A percentile compares a stretch with the other conserved stretches of the same genome.
These are phyloP conservation scores for Cepaea nemoralis DNA, from an alignment of 1,140 invertebrate species.

Conservation along the genomic window DNA sequence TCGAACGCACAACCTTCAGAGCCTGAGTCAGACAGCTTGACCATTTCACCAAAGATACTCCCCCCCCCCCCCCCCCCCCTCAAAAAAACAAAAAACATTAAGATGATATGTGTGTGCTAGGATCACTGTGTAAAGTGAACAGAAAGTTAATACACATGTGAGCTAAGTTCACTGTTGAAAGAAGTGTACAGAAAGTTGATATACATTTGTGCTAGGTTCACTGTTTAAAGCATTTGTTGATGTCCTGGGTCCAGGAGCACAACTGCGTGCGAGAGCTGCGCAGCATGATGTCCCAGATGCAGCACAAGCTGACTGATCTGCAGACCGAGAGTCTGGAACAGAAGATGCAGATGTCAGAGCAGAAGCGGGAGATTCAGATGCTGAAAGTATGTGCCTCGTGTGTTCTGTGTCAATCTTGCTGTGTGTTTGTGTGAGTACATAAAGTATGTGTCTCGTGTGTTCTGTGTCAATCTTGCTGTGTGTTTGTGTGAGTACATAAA, in stretches of 20 bases:
- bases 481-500: too few species aligned
- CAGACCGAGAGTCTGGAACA: conserved; percentile 76
- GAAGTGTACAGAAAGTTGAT: background rate
- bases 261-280: conserved; percentile 92
- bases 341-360: conserved; percentile 85
- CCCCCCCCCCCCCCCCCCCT: too few species aligned
- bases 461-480: background rate
- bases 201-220: background rate
- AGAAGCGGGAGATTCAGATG: conserved; percentile 88
- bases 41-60: too few species aligned
- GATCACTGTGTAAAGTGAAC: background rate
- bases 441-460: conserved; percentile 76
- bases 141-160: background rate
- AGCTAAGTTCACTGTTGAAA: background rate
- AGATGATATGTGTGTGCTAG: too few species aligned
- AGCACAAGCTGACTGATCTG: conserved; percentile 86
- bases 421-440: too few species aligned
- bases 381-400: conserved; percentile 79
- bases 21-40: too few species aligned
- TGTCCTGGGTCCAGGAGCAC: conserved; percentile 84
- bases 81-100: too few species aligned
- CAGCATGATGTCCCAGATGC: conserved; percentile 85
- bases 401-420: background rate
- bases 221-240: background rate
- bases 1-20: too few species aligned